Conservation (phyloP, 2,888 invertebrate genomes). For the Ctenicera cuprea region DNA sequence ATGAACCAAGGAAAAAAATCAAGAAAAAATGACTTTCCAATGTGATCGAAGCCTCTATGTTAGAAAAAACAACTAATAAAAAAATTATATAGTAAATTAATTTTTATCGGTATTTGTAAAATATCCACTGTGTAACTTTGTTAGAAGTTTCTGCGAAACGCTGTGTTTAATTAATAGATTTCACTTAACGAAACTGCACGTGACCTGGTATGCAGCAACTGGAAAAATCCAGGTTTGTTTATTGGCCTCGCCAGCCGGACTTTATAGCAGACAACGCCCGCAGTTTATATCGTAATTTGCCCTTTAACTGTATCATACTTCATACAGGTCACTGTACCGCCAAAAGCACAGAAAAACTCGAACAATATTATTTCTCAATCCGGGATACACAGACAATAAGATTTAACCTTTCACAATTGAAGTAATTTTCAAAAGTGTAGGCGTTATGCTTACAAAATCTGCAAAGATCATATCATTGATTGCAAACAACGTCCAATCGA, state of each 20-base stretch:
- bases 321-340: slow-evolving; percentile 5
- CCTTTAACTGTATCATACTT: slow-evolving; percentile 17
- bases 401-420: not conserved
- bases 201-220: not conserved
- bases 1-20: too few relatives aligned
- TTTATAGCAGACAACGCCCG: slow-evolving; percentile 9
- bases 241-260: slow-evolving; percentile 10
- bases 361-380: slow-evolving; percentile 4
- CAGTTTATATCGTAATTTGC: slow-evolving; percentile 8
- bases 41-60: too few relatives aligned
- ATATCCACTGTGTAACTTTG: too few relatives aligned
- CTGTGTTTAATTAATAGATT: not conserved
- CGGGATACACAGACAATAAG: not conserved
- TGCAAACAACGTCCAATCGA: not conserved
- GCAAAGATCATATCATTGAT: not conserved
- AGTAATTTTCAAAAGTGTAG: slow-evolving; percentile 3
- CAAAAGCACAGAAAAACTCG: not conserved
- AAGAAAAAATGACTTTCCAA: too few relatives aligned
- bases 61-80: too few relatives aligned
- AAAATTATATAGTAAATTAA: too few relatives aligned
- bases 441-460: not conserved
- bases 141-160: not conserved
- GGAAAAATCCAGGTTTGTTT: slow-evolving; percentile 7
- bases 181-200: not conserved
- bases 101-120: too few relatives aligned